Conservation (phyloP, 2,888 invertebrate species). For the Chymomyza caudatula region DNA sequence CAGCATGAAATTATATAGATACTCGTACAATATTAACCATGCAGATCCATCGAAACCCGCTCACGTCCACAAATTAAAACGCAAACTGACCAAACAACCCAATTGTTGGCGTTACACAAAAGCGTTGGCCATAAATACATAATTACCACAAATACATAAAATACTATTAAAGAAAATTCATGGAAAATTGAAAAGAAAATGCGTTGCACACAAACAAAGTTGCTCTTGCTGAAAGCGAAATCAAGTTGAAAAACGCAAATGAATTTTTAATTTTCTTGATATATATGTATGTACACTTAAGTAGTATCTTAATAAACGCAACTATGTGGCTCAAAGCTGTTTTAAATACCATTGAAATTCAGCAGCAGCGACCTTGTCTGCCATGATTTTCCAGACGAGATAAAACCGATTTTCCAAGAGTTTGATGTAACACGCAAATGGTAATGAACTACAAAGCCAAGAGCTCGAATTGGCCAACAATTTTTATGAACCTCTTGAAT, state of each 20-base stretch:
- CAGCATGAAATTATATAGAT: constrained; percentile 60
- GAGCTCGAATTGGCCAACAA: no score
- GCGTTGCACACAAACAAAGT: constrained; percentile 4
- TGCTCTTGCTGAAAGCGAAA: constrained; percentile 43
- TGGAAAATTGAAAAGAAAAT: constrained; percentile 41
- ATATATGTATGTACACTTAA: neutral
- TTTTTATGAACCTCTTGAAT: neutral
- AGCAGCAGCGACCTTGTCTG: constrained; percentile 60
- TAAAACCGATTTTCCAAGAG: constrained; percentile 39
- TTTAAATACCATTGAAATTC: constrained; percentile 42
- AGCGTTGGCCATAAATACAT: constrained; percentile 68
- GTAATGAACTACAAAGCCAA: constrained; percentile 36
- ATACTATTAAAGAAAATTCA: constrained; percentile 30
- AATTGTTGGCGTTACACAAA: constrained; percentile 65
- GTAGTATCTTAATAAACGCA: neutral
- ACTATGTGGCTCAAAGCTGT: constrained; percentile 11
- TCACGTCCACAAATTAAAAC: constrained; percentile 17
- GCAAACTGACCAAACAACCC: constrained; percentile 74
- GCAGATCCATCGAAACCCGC: constrained; percentile 1
- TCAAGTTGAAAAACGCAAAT: constrained; percentile 31
- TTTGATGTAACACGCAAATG: constrained; percentile 49
- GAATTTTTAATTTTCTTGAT: neutral
- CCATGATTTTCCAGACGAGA: constrained; percentile 33
- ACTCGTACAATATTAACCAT: neutral
- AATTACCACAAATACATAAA: constrained; percentile 43